Base-by-base conservation (phyloP, 2,888 invertebrate species). In the Xanthia togata region DNA sequence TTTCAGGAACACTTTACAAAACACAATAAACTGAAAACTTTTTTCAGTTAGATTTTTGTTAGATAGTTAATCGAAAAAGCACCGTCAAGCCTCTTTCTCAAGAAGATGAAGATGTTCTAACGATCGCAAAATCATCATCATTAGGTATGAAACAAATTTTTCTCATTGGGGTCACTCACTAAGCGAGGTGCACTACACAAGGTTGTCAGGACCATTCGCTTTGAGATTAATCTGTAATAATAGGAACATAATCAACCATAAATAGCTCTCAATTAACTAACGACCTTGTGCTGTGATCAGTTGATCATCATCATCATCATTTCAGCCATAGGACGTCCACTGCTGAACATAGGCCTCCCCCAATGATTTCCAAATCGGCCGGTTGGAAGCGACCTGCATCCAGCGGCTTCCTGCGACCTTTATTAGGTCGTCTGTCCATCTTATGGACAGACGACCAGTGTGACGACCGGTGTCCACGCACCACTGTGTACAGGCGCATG, bases 201-300 rank as follows among this genome's bases (percentile, higher is more conserved):
- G 70, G 60, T 31, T 44, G 35, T 6, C 50, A 17, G 31, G 17
- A 53, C 44, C 70, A 47, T 26, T 73, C 81, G 26, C 70, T 76
- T 73, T 55, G 31, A 70, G 55, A 70, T 76, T 60, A 79, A 86
- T 75, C 62, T 71, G n/a, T n/a, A n/a, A 3, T 31, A 60, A 68
- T 63, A 55, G 11, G 20, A 26, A 47, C 6, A 59, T 41, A 23
- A 57, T 59, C 55, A 73, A 57, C 59, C 70, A 67, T 87, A 73
- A 69, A 78, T 76, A 50, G 71, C 53, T 70, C 0, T 55, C 31
- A 55, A 50, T 69, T 65, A 67, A 50, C 35, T 11, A 4, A 17
- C n/a, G 14, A 57, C 69, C 71, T 84, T 74, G 69, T 59, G 9
- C 14, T 55, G 26, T 35, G 50, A 76, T 50, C 57, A 31, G 9